A percentile compares a stretch with the other conserved stretches of the same genome.
Conservation (phyloP, 2,113 vertebrate genomes). For the Pteruthius melanotis region DNA sequence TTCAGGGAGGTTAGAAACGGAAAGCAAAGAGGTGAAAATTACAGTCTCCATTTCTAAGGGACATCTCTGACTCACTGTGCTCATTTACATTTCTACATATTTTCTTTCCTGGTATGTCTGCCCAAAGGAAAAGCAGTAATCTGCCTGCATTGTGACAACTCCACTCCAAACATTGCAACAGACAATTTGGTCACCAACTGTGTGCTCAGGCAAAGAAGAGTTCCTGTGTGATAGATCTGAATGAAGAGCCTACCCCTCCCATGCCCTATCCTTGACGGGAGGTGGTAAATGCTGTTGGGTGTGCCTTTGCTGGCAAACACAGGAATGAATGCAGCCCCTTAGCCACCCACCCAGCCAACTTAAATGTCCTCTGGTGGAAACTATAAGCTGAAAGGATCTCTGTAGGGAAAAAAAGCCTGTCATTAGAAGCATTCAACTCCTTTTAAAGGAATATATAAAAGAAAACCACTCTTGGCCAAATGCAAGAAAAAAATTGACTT, state of each 20-base stretch:
- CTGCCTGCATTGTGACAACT: not conserved
- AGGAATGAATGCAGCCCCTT: not conserved
- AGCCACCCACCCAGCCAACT: not conserved
- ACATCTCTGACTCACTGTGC: not conserved
- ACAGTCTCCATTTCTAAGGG: not conserved
- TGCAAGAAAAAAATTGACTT: slow-evolving; percentile 43
- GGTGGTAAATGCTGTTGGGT: not conserved
- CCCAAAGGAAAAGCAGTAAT: not conserved
- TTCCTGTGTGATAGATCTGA: not conserved
- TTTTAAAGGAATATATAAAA: not conserved
- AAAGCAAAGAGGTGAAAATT: not conserved
- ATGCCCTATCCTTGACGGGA: not conserved
- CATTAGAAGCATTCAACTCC: not conserved
- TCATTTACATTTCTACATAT: not conserved
- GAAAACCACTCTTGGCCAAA: not conserved
- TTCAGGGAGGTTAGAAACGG: not conserved
- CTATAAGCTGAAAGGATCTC: not conserved
- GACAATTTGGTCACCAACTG: not conserved
- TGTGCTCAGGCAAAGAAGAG: not conserved
- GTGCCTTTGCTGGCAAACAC: not conserved
- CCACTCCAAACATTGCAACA: not conserved
- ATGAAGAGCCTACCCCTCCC: not conserved
- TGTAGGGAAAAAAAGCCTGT: not conserved
- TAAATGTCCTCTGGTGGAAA: not conserved
- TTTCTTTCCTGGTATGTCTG: not conserved